Base-by-base conservation (phyloP, 1,140 invertebrate species). In the Thalassaphorura encarpata region DNA sequence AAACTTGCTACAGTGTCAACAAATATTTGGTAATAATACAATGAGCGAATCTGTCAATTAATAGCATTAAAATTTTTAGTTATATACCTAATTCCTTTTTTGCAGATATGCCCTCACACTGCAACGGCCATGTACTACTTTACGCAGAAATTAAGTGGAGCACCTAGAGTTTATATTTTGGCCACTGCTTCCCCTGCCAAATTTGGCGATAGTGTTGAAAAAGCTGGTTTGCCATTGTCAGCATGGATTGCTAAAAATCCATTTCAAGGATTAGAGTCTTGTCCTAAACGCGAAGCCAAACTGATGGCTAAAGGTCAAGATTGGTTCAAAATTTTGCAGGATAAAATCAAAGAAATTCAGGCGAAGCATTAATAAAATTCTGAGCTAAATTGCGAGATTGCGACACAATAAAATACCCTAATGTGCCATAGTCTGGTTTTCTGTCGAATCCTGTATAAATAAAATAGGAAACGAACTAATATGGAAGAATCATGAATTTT, bases 121-220 rank as follows among this genome's bases (percentile, higher is more conserved):
- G 74, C 75, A 8, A 68, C 68, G 3, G 75, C 69, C 18, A 66
- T 73, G 2, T 64, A 70, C 8, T 75, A 74, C 52, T 66, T 68
- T 49, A 70, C 69, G 61, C 61, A 36, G 43, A 52, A 29, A 19
- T 40, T 55, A 19, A 27, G 31, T 8, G 24, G n/a, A 11, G 52
- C 24, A 46, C 13, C 18, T 18, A 59, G 52, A 6, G 65, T 70
- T 5, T 71, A 69, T 23, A 46, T 64, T 27, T 57, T 75, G 23
- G 69, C 74, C 1, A 75, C 75, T 39, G 75, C 75, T 6, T 75
- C 72, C 2, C 72, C 73, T 8, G 66, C 65, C 15, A 77, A 77
- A 58, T 77, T 77, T 58, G 62, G 67, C 15, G 72, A 75, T 52
- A 69, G 70, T 13, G 61, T 71, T 3, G 29, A 52, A 27, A 66